Evolutionary conservation across 53 echinoderm and acorn worm genomes (phyloP).

Genomic region (Mesocentrotus franciscanus): DNA sequence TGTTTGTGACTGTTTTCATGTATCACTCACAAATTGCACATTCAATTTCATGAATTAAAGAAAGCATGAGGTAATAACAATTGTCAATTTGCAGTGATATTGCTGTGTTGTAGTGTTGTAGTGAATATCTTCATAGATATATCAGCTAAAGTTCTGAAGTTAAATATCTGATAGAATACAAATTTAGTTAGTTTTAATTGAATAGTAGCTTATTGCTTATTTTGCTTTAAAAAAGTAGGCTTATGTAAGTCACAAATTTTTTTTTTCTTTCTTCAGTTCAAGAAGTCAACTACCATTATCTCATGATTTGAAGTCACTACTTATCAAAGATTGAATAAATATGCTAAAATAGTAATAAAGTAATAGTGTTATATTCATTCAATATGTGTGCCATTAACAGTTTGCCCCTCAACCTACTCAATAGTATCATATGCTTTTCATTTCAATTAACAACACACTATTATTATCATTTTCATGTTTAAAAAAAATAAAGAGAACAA

Average conservation of each 20-base stretch:
- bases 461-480: background rate
- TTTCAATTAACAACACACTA: background rate
- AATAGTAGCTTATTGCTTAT: background rate
- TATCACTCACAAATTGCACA: background rate
- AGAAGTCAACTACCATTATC: background rate
- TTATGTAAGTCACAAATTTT: background rate
- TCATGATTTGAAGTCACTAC: background rate
- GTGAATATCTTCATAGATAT: background rate
- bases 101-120: background rate
- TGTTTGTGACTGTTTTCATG: slow-evolving; percentile 1
- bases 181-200: background rate
- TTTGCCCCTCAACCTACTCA: background rate
- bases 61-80: background rate
- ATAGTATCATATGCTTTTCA: background rate
- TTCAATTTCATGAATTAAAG: background rate
- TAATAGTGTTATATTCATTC: background rate
- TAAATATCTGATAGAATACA: background rate
- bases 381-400: background rate
- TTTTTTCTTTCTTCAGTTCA: background rate
- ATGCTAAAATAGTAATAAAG: background rate
- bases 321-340: background rate
- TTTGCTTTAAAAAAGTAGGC: background rate
- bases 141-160: background rate
- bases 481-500: too few species aligned
- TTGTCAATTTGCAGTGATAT: background rate